A percentile compares a stretch with the other conserved stretches of the same genome.
Evolutionary conservation across 2,888 invertebrate genomes (phyloP).

Genomic region (Gymnosoma rotundatum): DNA sequence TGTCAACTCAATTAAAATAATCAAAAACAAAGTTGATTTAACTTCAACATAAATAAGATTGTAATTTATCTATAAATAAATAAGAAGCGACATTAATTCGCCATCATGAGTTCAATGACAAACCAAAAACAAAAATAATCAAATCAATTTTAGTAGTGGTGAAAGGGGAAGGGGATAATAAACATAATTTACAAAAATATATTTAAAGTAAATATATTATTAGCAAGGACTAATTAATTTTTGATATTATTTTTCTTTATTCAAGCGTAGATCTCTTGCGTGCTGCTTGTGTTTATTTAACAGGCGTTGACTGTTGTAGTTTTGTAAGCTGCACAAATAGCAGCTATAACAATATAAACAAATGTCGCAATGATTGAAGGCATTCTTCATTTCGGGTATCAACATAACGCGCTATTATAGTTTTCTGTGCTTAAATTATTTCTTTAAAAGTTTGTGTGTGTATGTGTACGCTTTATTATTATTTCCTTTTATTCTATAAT

Average conservation of each 20-base stretch:
- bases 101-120: neutral
- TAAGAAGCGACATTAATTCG: neutral
- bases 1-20: constrained; percentile 6
- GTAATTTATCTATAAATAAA: constrained; percentile 23
- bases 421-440: neutral
- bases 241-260: neutral
- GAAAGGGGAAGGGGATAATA: neutral
- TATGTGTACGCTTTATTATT: neutral
- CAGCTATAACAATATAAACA: neutral
- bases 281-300: neutral
- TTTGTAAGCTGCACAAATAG: constrained; percentile 10
- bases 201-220: constrained; percentile 43
- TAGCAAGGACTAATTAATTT: constrained; percentile 60
- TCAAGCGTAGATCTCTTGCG: neutral
- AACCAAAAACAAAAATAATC: neutral
- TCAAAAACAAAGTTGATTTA: constrained; percentile 8
- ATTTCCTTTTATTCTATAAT: neutral
- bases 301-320: neutral
- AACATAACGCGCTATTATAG: neutral
- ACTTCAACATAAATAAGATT: constrained; percentile 10
- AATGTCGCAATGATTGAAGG: neutral
- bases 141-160: too few relatives aligned
- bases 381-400: neutral
- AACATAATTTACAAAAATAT: constrained; percentile 33
- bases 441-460: neutral